Evolutionary conservation across 2,113 vertebrate species (phyloP), one percentile per base, ranked within the genome.

Genomic region (Cynocephalus volans): DNA sequence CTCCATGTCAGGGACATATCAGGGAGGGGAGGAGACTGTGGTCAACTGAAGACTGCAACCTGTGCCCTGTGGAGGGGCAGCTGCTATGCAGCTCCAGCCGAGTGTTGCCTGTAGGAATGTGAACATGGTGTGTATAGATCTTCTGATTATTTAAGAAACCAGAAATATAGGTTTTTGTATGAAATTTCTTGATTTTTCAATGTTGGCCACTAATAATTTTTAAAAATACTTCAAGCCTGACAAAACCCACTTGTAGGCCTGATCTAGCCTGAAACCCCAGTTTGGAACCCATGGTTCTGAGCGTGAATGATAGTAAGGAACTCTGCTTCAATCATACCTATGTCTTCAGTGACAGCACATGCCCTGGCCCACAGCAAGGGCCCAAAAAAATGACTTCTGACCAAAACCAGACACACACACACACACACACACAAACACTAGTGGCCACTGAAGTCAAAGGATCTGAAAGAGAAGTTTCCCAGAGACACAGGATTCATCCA

Each of bases 121-220:
- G n/a, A 77, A 21, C 13, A 31, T 58, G 41, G 1, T 33, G 26
- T n/a, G 9, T 14, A 45, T 8, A 33, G 13, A 45, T 28, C 52
- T 90, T 58, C 64, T 67, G 64, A 73, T 13, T 62, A 62, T 23
- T 94, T 7, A 60, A 90, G 33, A 88, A 90, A 31, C 24, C 52
- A 84, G 72, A 96, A 95, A 84, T 64, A 65, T 0, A 58, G 24
- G 23, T 15, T 88, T 92, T 62, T 36, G 4, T 15, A 14, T 54
- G 69, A 67, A 73, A 83, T 94, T 33, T 91, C 36, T 92, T 67
- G 21, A 83, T 8, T 88, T 95, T 88, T 87, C 67, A 93, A 69
- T 21, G 50, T 48, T 75, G n/a, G 14, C 50, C 86, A 69, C 31
- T 15, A 79, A 8, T 54, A 77, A 85, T 85, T 60, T 67, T 36